Percentiles rank a stretch among this genome's conserved stretches.
phyloP scores from a whole-genome alignment of 2,797 vertebrate species.

The Emydoidea blandingii region DNA sequence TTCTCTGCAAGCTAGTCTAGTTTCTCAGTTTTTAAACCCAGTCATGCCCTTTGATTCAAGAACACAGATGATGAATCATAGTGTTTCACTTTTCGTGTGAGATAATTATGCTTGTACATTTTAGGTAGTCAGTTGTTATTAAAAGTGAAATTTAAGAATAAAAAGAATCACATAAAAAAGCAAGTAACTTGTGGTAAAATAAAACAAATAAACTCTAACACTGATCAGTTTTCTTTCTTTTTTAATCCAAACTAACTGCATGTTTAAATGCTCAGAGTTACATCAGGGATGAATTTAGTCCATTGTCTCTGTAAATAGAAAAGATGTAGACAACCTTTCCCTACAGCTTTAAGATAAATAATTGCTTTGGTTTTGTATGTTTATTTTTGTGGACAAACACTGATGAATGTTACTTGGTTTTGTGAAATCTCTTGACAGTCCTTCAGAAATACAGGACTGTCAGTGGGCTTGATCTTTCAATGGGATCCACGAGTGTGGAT shows the following conservation, averaged over 20 bases:
- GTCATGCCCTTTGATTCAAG: slow-evolving; percentile 45
- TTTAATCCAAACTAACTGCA: not conserved
- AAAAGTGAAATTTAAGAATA: slow-evolving; percentile 7
- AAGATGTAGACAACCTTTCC: slow-evolving; percentile 7
- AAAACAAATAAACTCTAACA: not conserved
- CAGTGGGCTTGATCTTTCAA: not conserved
- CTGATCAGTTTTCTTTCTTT: not conserved
- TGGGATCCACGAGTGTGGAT: not conserved
- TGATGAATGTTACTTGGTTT: not conserved
- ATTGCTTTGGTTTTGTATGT: not conserved
- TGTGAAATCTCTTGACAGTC: slow-evolving; percentile 4
- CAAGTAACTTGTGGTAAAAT: not conserved
- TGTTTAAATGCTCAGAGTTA: not conserved
- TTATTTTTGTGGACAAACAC: slow-evolving; percentile 20
- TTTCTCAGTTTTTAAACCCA: slow-evolving; percentile 45
- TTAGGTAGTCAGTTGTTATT: slow-evolving; percentile 4
- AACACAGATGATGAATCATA: slow-evolving; percentile 30
- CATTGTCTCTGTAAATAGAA: not conserved
- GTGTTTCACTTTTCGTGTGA: slow-evolving; percentile 10
- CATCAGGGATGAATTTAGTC: not conserved
- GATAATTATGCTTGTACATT: not conserved
- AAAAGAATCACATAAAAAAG: not conserved
- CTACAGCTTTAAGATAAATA: slow-evolving; percentile 14
- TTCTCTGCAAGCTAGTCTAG: slow-evolving; percentile 5
- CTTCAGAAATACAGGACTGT: not conserved